Conservation (phyloP, 2,113 vertebrate genomes). For the Geococcyx californianus region DNA sequence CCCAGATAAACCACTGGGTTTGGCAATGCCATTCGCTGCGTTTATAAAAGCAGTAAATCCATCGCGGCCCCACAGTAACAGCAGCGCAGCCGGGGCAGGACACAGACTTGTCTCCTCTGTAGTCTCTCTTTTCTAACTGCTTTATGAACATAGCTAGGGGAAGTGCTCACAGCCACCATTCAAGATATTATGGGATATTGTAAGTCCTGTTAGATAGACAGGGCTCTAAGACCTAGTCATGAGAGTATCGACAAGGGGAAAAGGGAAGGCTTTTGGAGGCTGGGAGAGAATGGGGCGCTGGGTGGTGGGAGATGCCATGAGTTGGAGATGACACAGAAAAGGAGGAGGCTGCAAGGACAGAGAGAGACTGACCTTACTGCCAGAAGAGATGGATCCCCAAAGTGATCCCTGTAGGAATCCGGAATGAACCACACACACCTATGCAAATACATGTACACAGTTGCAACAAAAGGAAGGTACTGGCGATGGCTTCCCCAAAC, state of each 20-base stretch:
- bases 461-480: background rate
- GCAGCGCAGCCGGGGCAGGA: background rate
- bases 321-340: background rate
- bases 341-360: background rate
- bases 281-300: background rate
- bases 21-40: background rate
- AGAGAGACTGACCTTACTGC: background rate
- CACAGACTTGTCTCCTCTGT: fast-evolving
- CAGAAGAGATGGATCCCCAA: background rate
- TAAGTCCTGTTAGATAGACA: background rate
- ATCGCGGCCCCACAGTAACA: background rate
- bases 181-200: background rate
- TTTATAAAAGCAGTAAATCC: background rate
- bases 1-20: background rate
- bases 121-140: background rate
- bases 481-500: background rate
- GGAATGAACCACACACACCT: background rate
- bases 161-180: background rate
- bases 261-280: background rate
- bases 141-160: background rate
- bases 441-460: fast-evolving
- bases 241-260: background rate
- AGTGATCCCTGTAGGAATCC: background rate
- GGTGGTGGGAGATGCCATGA: background rate
- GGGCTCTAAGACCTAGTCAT: background rate